Evolutionary conservation across 1,140 invertebrate species (phyloP).

Genomic region (Trachymyrmex cornetzi): DNA sequence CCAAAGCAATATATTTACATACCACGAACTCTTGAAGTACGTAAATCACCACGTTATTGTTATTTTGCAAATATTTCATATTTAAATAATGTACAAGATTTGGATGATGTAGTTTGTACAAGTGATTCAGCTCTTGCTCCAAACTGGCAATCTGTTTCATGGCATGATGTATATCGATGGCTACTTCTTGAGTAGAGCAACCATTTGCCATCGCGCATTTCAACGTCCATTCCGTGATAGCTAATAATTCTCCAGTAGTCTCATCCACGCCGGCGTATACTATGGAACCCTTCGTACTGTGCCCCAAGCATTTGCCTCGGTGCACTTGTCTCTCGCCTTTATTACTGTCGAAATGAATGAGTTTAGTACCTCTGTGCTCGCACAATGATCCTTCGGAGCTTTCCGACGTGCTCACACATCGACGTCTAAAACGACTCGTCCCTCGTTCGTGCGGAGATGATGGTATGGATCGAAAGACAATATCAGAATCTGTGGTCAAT

Average conservation of each 20-base stretch:
- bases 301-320: slow-evolving; percentile 88
- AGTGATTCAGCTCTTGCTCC: slow-evolving; percentile 91
- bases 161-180: slow-evolving; percentile 83
- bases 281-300: slow-evolving; percentile 89
- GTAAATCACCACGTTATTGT: slow-evolving; percentile 88
- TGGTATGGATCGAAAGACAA: slow-evolving; percentile 79
- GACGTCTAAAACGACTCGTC: slow-evolving; percentile 77
- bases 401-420: slow-evolving; percentile 83
- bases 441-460: slow-evolving; percentile 82
- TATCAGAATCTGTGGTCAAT: slow-evolving; percentile 74
- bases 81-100: slow-evolving; percentile 92
- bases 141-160: slow-evolving; percentile 89
- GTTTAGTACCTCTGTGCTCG: slow-evolving; percentile 86
- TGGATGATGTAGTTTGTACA: slow-evolving; percentile 90
- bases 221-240: slow-evolving; percentile 91
- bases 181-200: slow-evolving; percentile 69
- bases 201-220: slow-evolving; percentile 78
- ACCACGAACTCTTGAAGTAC: slow-evolving; percentile 90
- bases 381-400: slow-evolving; percentile 85
- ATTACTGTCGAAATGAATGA: slow-evolving; percentile 87
- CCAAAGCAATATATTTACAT: slow-evolving; percentile 78
- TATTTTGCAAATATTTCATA: slow-evolving; percentile 89
- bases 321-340: slow-evolving; percentile 87
- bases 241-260: slow-evolving; percentile 89
- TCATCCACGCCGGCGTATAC: slow-evolving; percentile 91